Evolutionary conservation across 2,888 invertebrate genomes (phyloP), one percentile per base, ranked within the genome.

Genomic region (Blera fallax): DNA sequence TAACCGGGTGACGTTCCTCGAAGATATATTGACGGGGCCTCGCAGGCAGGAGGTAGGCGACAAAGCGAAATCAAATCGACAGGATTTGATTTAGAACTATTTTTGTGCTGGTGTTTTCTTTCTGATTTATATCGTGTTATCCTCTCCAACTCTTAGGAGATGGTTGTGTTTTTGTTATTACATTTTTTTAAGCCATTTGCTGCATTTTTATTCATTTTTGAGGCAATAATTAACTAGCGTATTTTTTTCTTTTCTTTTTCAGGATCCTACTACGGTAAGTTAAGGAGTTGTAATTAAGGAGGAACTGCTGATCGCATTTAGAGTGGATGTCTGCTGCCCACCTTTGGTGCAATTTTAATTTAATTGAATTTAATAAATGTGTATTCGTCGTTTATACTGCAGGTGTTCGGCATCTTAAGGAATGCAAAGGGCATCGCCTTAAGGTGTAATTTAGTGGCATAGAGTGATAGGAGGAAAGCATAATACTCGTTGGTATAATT

Each of bases 221-320:
- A 65, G 37, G 43, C 58, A 32, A 50, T 37, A 48, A 16, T 73
- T 76, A 81, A 70, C 16, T 10, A 64, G 43, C n/a, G 32, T 52
- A 7, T 76, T 67, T 50, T 80, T 79, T 77, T 88, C 87, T 84
- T 87, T 82, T 58, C 88, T 11, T 48, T 92, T 92, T 77, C 92
- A 92, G 92, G 92, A 92, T 87, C 92, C 92, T 29, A 89, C 91
- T 11, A 91, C 91, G 92, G 92, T 92, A 90, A 89, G 92, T 89
- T 76, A 56, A 58, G 2, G 69, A 82, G 21, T 8, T 43, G 34
- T 40, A 60, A 60, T 52, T 60, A 67, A 48, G 65, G 50, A 62
- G 16, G 27, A 18, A 34, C 37, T 34, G 60, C 37, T 72, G 48
- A 50, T 62, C 65, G 48, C 45, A 29, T 45, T 74, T 45, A 29